Evolutionary conservation across 30 jellyfish, hydroid and myxozoan genomes (phyloP), one percentile per base, ranked within the genome.

Genomic region (Turritopsis dohrnii): DNA sequence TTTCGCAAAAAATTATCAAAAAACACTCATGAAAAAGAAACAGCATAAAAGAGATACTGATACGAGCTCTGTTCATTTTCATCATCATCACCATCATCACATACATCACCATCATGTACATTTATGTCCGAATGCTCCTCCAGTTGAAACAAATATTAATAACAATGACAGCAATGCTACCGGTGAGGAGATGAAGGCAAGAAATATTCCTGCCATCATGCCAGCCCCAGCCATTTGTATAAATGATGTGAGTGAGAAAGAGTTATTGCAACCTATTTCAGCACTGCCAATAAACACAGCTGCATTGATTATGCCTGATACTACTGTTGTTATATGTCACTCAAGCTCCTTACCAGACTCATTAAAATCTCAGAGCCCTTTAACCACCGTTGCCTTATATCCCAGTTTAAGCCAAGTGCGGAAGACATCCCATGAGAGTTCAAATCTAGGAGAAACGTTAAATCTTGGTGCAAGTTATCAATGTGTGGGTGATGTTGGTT

Each of bases 61-160:
- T n/a, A 71, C 28, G 20, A 84, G 96, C 80, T 73, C 96, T 8
- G 86, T 94, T 16, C 99, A 94, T 30, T 85, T 89, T 28, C 99
- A 94, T 80, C 99, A 94, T 71, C 99, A 94, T 65, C 97, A 94
- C 74, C 99, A 94, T 72, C 99, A 94, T 80, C 99, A 94, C 77
- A 86, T 89, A 52, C 99, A 94, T 84, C 99, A 94, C 74, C 99
- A 87, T 54, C 95, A 94, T 84, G 94, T 90, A 65, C 99, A 94
- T 76, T 72, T 85, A 1, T 89, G 97, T 79, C 77, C 79, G 21
- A 80, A 69, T 80, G 31, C 77, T n/a, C 28, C 29, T 22, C 79
- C 26, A 29, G 86, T 29, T 20, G 77, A 69, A 0, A 69, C 16
- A n/a, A 1, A 23, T 69, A 27, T 69, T 23, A 69, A 69, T 69